phyloP scores from a whole-genome alignment of 2,797 vertebrate species.

The Melanotaenia pygmaea region DNA sequence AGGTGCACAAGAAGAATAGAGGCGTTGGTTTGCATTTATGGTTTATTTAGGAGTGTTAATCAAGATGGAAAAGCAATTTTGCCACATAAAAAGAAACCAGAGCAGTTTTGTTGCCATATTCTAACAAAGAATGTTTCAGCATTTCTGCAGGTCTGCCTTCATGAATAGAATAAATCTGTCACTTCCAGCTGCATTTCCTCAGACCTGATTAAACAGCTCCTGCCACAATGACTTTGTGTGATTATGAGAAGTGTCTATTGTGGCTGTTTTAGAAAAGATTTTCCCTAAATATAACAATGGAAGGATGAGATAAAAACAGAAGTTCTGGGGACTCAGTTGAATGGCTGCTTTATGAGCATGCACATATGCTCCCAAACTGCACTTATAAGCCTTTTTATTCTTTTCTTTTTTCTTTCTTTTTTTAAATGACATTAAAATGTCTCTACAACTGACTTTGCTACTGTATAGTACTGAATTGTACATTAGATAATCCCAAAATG shows the following conservation, averaged over 20 bases:
- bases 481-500: no score
- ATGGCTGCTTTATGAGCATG: no score
- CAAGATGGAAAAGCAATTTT: slow-evolving; percentile 9
- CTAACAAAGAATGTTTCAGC: slow-evolving; percentile 12
- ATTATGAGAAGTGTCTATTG: background rate
- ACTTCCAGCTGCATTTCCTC: background rate
- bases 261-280: background rate
- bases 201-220: background rate
- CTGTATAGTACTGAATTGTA: no score
- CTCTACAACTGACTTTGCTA: no score
- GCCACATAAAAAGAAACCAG: background rate
- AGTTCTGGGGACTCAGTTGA: no score
- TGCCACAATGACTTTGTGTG: background rate
- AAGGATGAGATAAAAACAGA: background rate
- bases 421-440: no score
- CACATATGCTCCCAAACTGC: background rate
- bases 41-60: slow-evolving; percentile 33
- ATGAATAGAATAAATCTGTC: slow-evolving; percentile 8
- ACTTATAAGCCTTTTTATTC: background rate
- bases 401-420: background rate
- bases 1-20: slow-evolving; percentile 37
- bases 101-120: background rate
- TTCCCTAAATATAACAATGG: background rate
- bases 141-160: slow-evolving; percentile 10
- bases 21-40: slow-evolving; percentile 19